A percentile compares a stretch with the other conserved stretches of the same genome.
These are phyloP conservation scores for Asobara japonica DNA, from an alignment of 1,140 invertebrate species.

Conservation along the genomic window DNA sequence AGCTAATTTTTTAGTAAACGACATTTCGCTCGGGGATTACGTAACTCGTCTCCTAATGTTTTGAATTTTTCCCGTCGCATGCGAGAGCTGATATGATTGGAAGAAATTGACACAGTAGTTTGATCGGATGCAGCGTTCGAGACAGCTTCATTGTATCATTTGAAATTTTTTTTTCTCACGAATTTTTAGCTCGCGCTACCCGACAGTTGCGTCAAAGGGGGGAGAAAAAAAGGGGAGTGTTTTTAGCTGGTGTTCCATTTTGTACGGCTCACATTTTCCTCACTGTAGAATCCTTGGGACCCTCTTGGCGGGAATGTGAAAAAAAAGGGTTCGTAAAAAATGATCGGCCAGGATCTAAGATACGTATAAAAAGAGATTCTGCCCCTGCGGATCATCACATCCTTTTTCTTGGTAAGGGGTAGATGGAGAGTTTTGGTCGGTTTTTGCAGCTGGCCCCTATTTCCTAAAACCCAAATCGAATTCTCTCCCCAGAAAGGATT, in stretches of 20 bases:
- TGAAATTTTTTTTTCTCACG: constrained; percentile 33
- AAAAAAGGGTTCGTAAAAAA: constrained; percentile 52
- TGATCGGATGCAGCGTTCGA: neutral
- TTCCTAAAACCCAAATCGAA: constrained; percentile 37
- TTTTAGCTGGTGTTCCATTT: constrained; percentile 11
- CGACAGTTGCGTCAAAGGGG: constrained; percentile 53
- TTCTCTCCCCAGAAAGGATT: constrained; percentile 57
- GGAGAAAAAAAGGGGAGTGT: constrained; percentile 14
- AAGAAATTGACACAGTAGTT: too few relatives aligned
- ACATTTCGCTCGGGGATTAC: too few relatives aligned
- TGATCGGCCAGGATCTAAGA: constrained; percentile 59
- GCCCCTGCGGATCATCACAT: constrained; percentile 48
- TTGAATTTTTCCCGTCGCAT: too few relatives aligned
- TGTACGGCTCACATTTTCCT: neutral
- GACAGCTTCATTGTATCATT: neutral
- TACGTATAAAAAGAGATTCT: constrained; percentile 52
- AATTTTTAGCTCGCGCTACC: constrained; percentile 30
- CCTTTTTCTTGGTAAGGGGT: constrained; percentile 50
- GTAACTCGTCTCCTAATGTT: too few relatives aligned
- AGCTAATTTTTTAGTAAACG: too few relatives aligned
- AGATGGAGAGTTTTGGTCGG: constrained; percentile 38
- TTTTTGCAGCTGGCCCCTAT: constrained; percentile 63
- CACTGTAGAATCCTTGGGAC: neutral
- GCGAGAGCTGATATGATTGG: too few relatives aligned
- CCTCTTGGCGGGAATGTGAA: constrained; percentile 3